Conservation (phyloP, 2,797 vertebrate genomes). For the Falco rusticolus region DNA sequence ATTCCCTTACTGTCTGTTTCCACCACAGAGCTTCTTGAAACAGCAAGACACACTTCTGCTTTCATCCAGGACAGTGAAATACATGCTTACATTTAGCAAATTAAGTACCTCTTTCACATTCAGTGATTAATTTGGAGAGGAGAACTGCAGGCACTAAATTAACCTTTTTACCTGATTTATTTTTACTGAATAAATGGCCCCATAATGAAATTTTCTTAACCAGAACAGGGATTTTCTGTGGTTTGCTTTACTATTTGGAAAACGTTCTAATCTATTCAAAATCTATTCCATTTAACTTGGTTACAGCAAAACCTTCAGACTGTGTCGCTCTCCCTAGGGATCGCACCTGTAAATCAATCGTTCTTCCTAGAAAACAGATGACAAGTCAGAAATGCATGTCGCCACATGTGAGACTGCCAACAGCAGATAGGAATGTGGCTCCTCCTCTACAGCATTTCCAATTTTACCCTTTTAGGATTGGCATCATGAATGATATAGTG, state of each 20-base stretch:
- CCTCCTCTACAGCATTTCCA: not conserved
- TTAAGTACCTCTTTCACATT: not conserved
- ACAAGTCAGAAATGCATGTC: not conserved
- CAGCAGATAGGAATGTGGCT: not conserved
- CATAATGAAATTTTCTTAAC: not conserved
- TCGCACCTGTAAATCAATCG: not conserved
- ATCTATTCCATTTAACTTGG: not conserved
- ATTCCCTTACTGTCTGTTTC: not conserved
- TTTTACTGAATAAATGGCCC: not conserved
- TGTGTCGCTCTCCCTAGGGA: not conserved
- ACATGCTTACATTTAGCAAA: not conserved
- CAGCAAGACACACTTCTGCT: not conserved
- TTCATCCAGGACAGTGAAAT: not conserved
- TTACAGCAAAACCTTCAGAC: not conserved
- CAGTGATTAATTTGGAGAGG: not conserved
- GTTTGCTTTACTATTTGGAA: not conserved
- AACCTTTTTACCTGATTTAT: not conserved
- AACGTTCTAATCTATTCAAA: not conserved
- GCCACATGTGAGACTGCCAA: not conserved
- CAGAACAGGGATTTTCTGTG: not conserved
- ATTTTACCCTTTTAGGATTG: not conserved
- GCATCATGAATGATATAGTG: not conserved
- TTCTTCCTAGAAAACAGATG: not conserved
- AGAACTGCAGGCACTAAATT: not conserved
- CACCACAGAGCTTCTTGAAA: not conserved